phyloP scores from a whole-genome alignment of 2,797 vertebrate genomes.

The Channallabes apus region DNA sequence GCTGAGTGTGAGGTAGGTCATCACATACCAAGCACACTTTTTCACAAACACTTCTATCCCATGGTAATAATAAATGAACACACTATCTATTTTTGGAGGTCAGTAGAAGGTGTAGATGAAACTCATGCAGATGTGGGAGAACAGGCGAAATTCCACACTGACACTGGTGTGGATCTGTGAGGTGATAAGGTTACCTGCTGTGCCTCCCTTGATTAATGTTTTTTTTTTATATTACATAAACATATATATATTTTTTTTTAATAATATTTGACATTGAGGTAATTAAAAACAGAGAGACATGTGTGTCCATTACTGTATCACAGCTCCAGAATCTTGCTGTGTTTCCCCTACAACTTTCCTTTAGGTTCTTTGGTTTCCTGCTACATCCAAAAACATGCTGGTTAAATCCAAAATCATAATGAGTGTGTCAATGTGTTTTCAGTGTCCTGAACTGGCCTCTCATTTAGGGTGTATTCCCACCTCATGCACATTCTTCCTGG shows the following conservation, averaged over 20 bases:
- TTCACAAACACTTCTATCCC: too few species aligned
- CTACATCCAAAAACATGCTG: background rate
- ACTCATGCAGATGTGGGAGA: too few species aligned
- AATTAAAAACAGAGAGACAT: background rate
- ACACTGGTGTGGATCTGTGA: background rate
- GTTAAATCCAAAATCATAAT: background rate
- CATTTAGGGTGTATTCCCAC: background rate
- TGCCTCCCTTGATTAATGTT: too few species aligned
- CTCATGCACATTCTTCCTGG: background rate
- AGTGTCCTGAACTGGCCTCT: background rate
- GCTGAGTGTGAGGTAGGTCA: too few species aligned
- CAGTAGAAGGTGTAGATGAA: too few species aligned
- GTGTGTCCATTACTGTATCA: background rate
- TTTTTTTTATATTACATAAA: background rate
- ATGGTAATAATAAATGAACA: too few species aligned
- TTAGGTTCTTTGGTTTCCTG: background rate
- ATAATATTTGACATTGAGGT: background rate
- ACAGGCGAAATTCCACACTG: background rate
- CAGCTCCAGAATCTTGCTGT: background rate
- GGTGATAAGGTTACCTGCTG: background rate
- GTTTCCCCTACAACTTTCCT: background rate
- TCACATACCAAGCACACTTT: too few species aligned
- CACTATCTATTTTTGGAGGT: too few species aligned
- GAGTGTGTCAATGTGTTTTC: background rate
- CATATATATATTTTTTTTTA: background rate